Conservation (phyloP, 2,888 invertebrate species). For the Ormyrus nitidulus region DNA sequence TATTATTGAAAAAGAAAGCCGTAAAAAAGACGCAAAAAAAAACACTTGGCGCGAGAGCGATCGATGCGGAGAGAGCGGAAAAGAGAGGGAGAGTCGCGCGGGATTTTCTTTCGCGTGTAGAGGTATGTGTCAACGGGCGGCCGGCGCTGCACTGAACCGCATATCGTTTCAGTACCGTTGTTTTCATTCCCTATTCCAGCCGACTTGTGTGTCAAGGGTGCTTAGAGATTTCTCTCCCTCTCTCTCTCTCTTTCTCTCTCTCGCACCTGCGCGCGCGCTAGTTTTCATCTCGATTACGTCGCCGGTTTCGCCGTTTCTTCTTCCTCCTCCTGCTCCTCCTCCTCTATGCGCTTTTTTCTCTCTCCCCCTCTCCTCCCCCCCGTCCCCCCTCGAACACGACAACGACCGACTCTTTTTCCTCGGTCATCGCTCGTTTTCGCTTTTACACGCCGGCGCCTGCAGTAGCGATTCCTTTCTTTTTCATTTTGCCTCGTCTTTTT, state of each 20-base stretch:
- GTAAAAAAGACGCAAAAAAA: no score
- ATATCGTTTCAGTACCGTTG: slow-evolving; percentile 56
- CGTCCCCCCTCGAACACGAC: background rate
- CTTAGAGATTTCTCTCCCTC: slow-evolving; percentile 56
- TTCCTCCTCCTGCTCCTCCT: background rate
- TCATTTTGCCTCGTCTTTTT: background rate
- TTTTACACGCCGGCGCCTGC: no score
- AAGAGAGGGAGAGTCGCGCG: background rate
- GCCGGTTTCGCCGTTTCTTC: slow-evolving; percentile 1
- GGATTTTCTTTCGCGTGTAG: no score
- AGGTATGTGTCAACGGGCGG: background rate
- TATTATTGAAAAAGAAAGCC: no score
- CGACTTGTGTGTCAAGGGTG: slow-evolving; percentile 61
- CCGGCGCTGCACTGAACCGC: slow-evolving; percentile 23
- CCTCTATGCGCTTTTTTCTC: background rate
- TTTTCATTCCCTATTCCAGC: slow-evolving; percentile 61
- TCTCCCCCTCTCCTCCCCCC: background rate
- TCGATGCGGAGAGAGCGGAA: background rate
- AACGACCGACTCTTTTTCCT: slow-evolving; percentile 1
- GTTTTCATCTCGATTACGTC: slow-evolving; percentile 33
- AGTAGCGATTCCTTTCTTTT: background rate
- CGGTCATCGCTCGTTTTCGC: no score
- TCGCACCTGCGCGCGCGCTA: slow-evolving; percentile 21
- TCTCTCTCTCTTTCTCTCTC: slow-evolving; percentile 19
- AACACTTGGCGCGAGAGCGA: background rate